Evolutionary conservation across 37 sponge, comb jelly and placozoan genomes (phyloP), one percentile per base, ranked within the genome.

Genomic region (Tethya wilhelma): DNA sequence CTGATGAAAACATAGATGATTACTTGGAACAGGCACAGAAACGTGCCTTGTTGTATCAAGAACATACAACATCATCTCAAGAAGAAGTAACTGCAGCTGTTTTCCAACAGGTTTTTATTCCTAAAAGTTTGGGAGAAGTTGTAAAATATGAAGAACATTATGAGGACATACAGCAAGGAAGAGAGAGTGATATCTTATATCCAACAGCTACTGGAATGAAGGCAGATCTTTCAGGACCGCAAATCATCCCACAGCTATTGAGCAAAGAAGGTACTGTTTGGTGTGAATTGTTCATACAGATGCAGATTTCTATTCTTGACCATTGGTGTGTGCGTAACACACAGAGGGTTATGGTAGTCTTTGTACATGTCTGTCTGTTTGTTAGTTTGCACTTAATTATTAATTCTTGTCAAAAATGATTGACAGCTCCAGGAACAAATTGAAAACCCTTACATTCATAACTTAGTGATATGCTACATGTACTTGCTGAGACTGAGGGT

Each of bases 41-140:
- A 42, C 82, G 58, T 32, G 83, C 93, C 53, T 34, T 56, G 4
- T 38, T 57, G 0, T 79, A 86, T 39, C 26, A 39, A 58, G 1
- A 44, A 1, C 74, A 41, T 36, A 53, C 32, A 4, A 31, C 57
- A 22, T 11, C 32, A 14, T 71, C 72, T 0, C 72, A 81, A 36
- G 79, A 83, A 29, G 70, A 90, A 74, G 55, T 94, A 12, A 74
- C 84, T 41, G 98, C 83, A 33, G 90, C 95, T 53, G 99, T 98
- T 22, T 98, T 98, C 71, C 89, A 88, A 74, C 79, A 88, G 37
- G 73, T 94, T 0, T 96, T 73, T 79, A 98, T 98, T 55, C 99
- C 99, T 38, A 64, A 87, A 34, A 91, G 89, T 31, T 66, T 98
- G 36, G 84, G 91, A 46, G 97, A 98, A 38, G 99, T 98, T n/a